These are phyloP conservation scores for Hipparchia semele DNA, from an alignment of 2,888 invertebrate genomes.

Conservation along the genomic window DNA sequence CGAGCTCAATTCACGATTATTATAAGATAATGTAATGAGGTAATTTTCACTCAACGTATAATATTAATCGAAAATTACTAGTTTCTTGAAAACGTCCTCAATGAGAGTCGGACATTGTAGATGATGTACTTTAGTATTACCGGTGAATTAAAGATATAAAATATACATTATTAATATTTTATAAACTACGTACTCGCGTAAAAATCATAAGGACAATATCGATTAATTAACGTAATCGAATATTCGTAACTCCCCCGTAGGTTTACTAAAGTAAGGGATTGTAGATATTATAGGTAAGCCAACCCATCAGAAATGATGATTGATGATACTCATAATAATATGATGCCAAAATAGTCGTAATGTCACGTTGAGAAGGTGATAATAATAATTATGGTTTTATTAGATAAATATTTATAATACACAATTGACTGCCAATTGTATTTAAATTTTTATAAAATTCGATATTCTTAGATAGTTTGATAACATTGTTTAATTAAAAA, in stretches of 20 bases:
- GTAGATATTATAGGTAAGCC: conserved; percentile 72
- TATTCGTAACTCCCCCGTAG: conserved; percentile 73
- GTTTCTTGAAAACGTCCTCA: conserved; percentile 75
- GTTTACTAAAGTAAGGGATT: conserved; percentile 63
- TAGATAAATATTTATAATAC: conserved; percentile 65
- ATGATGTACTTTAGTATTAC: conserved; percentile 62
- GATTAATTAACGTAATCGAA: conserved; percentile 64
- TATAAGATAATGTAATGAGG: conserved; percentile 70
- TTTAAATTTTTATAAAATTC: conserved; percentile 73
- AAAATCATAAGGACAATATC: conserved; percentile 82
- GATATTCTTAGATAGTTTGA: conserved; percentile 78
- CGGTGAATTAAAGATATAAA: conserved; percentile 57
- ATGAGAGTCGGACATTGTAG: conserved; percentile 74
- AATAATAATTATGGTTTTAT: conserved; percentile 58
- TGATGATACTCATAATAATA: conserved; percentile 54
- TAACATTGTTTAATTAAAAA: conserved; percentile 70
- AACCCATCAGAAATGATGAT: conserved; percentile 55
- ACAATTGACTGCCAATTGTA: conserved; percentile 83
- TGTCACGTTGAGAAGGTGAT: conserved; percentile 70
- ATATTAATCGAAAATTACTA: conserved; percentile 51
- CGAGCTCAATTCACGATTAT: conserved; percentile 77
- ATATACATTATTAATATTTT: conserved; percentile 75
- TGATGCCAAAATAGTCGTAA: conserved; percentile 62
- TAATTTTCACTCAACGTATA: conserved; percentile 56
- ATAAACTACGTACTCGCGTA: conserved; percentile 80